Evolutionary conservation across 1,140 invertebrate species (phyloP).

Genomic region (Sarcophaga bullata): DNA sequence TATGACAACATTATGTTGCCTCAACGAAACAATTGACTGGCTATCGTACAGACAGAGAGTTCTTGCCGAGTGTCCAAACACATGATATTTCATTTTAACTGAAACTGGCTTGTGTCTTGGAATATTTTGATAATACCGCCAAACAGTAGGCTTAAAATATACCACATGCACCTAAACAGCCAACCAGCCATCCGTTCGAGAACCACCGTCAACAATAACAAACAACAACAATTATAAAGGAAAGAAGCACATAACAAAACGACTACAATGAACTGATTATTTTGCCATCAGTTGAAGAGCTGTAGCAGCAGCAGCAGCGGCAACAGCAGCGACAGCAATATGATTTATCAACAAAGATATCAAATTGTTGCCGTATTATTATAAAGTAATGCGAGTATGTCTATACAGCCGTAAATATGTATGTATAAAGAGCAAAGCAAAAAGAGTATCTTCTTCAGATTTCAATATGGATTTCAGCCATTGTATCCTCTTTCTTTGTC

Average conservation of each 20-base stretch:
- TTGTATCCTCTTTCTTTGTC: too few relatives aligned
- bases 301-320: too few relatives aligned
- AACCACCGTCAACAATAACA: neutral
- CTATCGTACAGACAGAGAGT: too few relatives aligned
- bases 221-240: too few relatives aligned
- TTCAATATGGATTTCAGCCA: neutral
- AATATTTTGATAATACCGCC: conserved; percentile 5
- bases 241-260: neutral
- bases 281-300: neutral
- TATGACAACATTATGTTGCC: too few relatives aligned
- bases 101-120: neutral
- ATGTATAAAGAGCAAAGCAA: too few relatives aligned
- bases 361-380: neutral
- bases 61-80: neutral
- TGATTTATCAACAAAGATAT: conserved; percentile 25
- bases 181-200: too few relatives aligned
- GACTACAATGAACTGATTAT: conserved; percentile 1
- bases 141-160: conserved; percentile 8
- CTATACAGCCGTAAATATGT: too few relatives aligned
- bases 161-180: neutral
- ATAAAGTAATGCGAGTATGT: too few relatives aligned
- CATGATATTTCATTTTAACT: conserved; percentile 15
- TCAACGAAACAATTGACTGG: too few relatives aligned
- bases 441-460: conserved; percentile 11
- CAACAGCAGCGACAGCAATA: neutral